These are phyloP conservation scores for Tragelaphus eurycerus DNA, from an alignment of 2,797 vertebrate genomes.

Conservation along the genomic window DNA sequence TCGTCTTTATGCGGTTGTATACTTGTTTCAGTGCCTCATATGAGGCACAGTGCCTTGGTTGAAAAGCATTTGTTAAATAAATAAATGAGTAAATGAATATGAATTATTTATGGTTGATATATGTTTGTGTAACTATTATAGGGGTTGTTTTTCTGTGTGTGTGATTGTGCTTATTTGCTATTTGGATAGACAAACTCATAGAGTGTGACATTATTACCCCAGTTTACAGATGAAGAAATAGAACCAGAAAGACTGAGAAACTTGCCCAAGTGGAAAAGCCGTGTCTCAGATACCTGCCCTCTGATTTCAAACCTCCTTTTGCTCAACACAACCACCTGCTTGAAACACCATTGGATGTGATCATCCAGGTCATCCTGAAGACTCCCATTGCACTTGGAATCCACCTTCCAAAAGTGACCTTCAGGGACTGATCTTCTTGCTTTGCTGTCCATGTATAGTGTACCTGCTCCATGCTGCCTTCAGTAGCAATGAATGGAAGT, in stretches of 20 bases:
- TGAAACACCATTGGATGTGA: neutral
- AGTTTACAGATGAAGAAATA: slow-evolving; percentile 36
- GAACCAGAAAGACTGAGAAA: neutral
- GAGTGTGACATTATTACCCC: neutral
- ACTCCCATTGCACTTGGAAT: neutral
- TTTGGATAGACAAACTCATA: neutral
- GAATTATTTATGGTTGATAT: neutral
- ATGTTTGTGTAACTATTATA: neutral
- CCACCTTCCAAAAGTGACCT: neutral
- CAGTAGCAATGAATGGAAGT: neutral
- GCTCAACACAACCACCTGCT: neutral
- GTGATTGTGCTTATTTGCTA: slow-evolving; percentile 32
- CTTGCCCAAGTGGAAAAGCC: neutral
- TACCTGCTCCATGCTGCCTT: neutral
- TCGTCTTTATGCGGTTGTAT: neutral
- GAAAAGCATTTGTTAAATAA: neutral
- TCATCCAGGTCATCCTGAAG: neutral
- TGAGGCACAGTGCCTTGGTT: neutral
- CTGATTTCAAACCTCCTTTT: neutral
- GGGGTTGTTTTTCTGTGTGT: slow-evolving; percentile 31
- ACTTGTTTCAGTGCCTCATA: neutral
- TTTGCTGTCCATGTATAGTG: neutral
- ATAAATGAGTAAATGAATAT: neutral
- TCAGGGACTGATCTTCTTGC: neutral
- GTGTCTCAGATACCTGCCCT: neutral